Evolutionary conservation across 2,888 invertebrate genomes (phyloP).

Genomic region (Ennomos erosarius): DNA sequence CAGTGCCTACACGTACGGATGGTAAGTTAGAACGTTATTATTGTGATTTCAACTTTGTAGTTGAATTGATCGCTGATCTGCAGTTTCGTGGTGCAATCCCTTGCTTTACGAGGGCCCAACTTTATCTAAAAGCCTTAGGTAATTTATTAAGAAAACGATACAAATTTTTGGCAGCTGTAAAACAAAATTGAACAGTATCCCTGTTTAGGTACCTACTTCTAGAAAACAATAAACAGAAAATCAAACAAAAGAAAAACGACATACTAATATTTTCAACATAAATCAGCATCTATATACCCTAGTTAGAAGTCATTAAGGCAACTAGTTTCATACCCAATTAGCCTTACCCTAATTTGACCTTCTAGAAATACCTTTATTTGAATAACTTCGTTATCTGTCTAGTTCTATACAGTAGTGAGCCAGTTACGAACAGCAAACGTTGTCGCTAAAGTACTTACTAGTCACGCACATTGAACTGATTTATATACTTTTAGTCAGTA

Average conservation of each 20-base stretch:
- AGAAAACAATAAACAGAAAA: background rate
- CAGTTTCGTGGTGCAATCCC: too few species aligned
- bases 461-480: slow-evolving; percentile 63
- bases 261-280: background rate
- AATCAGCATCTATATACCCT: background rate
- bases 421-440: slow-evolving; percentile 40
- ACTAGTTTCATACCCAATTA: slow-evolving; percentile 23
- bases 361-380: slow-evolving; percentile 32
- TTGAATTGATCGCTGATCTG: too few species aligned
- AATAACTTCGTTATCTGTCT: slow-evolving; percentile 39
- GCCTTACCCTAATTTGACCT: slow-evolving; percentile 30
- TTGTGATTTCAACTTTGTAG: too few species aligned
- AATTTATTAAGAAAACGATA: too few species aligned
- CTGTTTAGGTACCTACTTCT: too few species aligned
- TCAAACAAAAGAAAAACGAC: too few species aligned
- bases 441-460: slow-evolving; percentile 58
- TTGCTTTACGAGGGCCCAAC: too few species aligned
- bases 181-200: too few species aligned
- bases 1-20: too few species aligned
- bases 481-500: slow-evolving; percentile 14
- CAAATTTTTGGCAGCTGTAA: too few species aligned
- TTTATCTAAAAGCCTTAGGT: too few species aligned
- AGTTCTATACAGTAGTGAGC: slow-evolving; percentile 36
- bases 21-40: too few species aligned
- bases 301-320: slow-evolving; percentile 13